phyloP scores from a whole-genome alignment of 1,140 invertebrate species.

The Rhopalosiphum padi region DNA sequence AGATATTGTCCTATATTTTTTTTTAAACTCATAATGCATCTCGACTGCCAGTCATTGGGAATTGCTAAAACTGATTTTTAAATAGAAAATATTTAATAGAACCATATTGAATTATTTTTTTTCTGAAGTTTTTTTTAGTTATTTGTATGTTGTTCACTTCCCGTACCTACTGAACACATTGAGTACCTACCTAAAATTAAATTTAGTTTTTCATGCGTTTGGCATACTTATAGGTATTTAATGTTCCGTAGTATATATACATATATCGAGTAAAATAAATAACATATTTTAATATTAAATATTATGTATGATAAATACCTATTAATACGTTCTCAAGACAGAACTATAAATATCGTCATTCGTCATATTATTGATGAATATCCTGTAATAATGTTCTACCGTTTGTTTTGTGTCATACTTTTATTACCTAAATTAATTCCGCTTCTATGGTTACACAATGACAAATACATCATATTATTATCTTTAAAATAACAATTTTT shows the following conservation, averaged over 20 bases:
- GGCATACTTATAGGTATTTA: neutral
- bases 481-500: neutral
- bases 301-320: neutral
- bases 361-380: neutral
- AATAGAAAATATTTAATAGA: neutral
- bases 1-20: conserved; percentile 14
- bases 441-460: neutral
- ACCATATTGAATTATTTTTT: neutral
- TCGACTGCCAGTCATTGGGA: neutral
- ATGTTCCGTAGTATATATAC: neutral
- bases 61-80: neutral
- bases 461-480: neutral
- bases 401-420: neutral
- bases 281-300: neutral
- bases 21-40: neutral
- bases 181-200: neutral
- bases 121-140: neutral
- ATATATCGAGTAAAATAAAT: neutral
- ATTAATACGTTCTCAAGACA: neutral
- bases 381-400: neutral
- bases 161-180: neutral
- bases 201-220: neutral
- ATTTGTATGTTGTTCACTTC: neutral
- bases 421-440: neutral
- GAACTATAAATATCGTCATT: neutral